These are phyloP conservation scores for Myotis findleyi DNA, from an alignment of 2,797 vertebrate genomes.

Conservation along the genomic window DNA sequence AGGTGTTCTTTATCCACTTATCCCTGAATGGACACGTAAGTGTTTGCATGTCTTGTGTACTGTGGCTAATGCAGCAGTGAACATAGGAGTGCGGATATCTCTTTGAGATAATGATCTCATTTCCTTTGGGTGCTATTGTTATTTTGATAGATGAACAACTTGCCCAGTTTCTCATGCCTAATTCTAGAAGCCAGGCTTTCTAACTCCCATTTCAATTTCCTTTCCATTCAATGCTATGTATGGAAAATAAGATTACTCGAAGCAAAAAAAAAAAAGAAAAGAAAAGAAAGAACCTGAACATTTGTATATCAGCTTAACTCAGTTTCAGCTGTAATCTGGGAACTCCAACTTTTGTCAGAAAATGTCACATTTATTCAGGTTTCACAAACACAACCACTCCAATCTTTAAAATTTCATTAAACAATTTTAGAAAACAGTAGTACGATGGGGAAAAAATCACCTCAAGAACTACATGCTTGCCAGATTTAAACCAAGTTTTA, in stretches of 20 bases:
- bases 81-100: neutral
- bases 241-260: neutral
- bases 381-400: neutral
- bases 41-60: neutral
- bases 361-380: neutral
- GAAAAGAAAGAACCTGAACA: neutral
- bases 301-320: constrained; percentile 7
- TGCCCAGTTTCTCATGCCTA: neutral
- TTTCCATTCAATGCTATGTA: neutral
- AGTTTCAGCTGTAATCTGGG: neutral
- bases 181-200: neutral
- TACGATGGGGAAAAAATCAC: neutral
- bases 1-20: neutral
- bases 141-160: neutral
- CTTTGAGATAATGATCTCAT: neutral
- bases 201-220: neutral
- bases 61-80: neutral
- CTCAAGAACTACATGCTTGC: neutral
- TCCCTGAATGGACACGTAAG: neutral
- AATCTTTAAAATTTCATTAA: constrained; percentile 28
- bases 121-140: neutral
- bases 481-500: constrained; percentile 43
- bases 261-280: neutral
- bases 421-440: constrained; percentile 34
- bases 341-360: neutral